Evolutionary conservation across 1,140 invertebrate species (phyloP), one percentile per base, ranked within the genome.

Genomic region (Acyrthosiphon pisum): DNA sequence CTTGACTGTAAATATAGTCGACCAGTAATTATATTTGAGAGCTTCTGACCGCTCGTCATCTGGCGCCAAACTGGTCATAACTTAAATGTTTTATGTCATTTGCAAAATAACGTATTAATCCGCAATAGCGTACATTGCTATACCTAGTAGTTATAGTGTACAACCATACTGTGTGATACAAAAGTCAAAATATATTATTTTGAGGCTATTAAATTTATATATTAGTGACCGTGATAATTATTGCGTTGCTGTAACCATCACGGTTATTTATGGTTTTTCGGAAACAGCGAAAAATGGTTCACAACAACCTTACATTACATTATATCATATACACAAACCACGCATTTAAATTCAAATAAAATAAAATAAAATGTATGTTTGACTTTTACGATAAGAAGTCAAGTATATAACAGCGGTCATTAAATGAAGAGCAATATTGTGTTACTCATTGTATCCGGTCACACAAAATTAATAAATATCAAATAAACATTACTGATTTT

Each of bases 51-150:
- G 23, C 4, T 89, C n/a, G 35, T 41, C 88, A 87, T 48, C 84
- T 56, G 50, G 88, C 50, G 88, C 50, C 88, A 89, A 89, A 89
- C 22, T 23, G 86, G 35, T 89, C 88, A 35, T 37, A 18, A 56
- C 48, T 48, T 23, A 89, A 56, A 48, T 35, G 86, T 53, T 48
- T 87, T 48, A 37, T n/a, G 48, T 26, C n/a, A 50, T 87, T 48
- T 48, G 46, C 18, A n/a, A 50, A 87, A 50, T 2, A 48, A 87
- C 18, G 86, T 30, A 30, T 1, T 35, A n/a, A 50, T n/a, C 18
- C 14, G 14, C 1, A 8, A 87, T 50, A 50, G 30, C 14, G 2
- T 22, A 44, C 8, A 60, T 30, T 4, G 56, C 30, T 30, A n/a
- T 60, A n/a, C n/a, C n/a, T n/a, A 46, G 8, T 46, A 9, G 41